These are phyloP conservation scores for Nebria brevicollis DNA, from an alignment of 2,888 invertebrate species.

Conservation along the genomic window DNA sequence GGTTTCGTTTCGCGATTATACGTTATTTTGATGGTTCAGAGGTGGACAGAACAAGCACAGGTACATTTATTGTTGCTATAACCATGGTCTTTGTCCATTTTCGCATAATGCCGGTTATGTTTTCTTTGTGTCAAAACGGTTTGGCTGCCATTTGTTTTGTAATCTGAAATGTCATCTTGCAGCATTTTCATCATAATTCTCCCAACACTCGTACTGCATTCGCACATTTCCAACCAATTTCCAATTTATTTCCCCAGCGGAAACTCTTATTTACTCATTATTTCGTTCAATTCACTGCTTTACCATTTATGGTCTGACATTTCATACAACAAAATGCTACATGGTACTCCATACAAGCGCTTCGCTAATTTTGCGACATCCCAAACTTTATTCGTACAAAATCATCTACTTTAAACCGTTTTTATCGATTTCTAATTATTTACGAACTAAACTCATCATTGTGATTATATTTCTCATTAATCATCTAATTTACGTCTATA, in stretches of 20 bases:
- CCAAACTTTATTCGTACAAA: no score
- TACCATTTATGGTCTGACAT: neutral
- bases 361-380: neutral
- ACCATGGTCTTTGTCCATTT: constrained; percentile 34
- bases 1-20: constrained; percentile 63
- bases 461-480: no score
- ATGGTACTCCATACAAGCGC: neutral
- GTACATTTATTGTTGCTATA: constrained; percentile 52
- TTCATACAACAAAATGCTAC: constrained; percentile 2
- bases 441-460: no score
- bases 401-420: no score
- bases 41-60: constrained; percentile 57
- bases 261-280: neutral
- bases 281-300: neutral
- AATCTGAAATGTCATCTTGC: constrained; percentile 61
- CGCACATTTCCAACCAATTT: neutral
- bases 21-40: constrained; percentile 60
- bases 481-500: no score
- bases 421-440: no score
- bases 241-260: neutral
- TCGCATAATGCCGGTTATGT: constrained; percentile 49
- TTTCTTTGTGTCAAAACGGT: constrained; percentile 69
- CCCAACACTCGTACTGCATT: constrained; percentile 4
- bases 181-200: constrained; percentile 40
- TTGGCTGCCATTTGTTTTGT: constrained; percentile 67